phyloP scores from a whole-genome alignment of 2,113 vertebrate species.

The Mobula hypostoma region DNA sequence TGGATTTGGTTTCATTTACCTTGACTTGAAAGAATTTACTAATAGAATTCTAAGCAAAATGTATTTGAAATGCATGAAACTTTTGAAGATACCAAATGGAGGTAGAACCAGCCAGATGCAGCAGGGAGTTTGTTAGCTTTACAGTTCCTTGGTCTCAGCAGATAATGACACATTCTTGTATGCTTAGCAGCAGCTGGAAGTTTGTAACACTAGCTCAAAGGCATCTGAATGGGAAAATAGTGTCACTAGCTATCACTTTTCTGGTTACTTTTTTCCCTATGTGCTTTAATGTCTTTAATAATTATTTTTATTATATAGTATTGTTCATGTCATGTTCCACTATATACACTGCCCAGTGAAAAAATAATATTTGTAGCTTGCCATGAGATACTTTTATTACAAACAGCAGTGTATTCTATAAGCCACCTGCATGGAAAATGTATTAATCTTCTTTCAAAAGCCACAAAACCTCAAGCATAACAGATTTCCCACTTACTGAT shows the following conservation, averaged over 20 bases:
- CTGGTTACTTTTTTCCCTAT: not conserved
- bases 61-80: not conserved
- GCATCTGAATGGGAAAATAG: not conserved
- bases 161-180: not conserved
- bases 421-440: not conserved
- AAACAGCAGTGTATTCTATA: not conserved
- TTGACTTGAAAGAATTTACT: not conserved
- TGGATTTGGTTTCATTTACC: not conserved
- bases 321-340: not conserved
- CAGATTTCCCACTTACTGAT: not conserved
- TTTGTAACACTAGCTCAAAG: not conserved
- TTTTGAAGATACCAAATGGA: not conserved
- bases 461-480: not conserved
- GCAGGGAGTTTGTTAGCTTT: not conserved
- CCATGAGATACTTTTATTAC: not conserved
- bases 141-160: not conserved
- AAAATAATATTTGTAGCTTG: not conserved
- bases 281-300: not conserved
- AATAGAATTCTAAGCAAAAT: not conserved
- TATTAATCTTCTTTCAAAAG: not conserved
- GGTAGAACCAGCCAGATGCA: not conserved
- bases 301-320: not conserved
- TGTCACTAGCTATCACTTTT: not conserved
- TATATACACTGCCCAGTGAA: not conserved
- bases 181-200: not conserved